These are phyloP conservation scores for Lampris incognitus DNA, from an alignment of 2,113 vertebrate genomes.

Conservation along the genomic window DNA sequence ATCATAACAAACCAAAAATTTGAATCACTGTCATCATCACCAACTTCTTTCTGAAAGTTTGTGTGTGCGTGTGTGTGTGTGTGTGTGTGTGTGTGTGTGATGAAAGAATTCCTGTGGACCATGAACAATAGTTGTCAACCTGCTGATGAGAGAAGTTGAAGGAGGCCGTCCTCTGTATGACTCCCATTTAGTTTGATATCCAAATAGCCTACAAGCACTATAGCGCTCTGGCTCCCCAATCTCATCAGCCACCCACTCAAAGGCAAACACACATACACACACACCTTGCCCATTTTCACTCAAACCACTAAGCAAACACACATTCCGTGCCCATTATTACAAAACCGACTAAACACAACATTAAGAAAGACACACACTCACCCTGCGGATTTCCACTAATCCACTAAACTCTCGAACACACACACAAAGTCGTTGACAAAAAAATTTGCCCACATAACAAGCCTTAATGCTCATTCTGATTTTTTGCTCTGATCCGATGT, in stretches of 20 bases:
- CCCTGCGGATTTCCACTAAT: too few relatives aligned
- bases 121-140: constrained; percentile 60
- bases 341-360: too few relatives aligned
- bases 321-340: too few relatives aligned
- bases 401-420: too few relatives aligned
- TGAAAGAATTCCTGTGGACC: constrained; percentile 30
- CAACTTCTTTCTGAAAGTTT: constrained; percentile 18
- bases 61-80: not conserved
- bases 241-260: not conserved
- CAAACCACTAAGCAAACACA: too few relatives aligned
- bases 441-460: too few relatives aligned
- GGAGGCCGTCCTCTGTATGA: constrained; percentile 44
- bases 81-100: not conserved
- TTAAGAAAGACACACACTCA: too few relatives aligned
- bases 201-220: constrained; percentile 34
- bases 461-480: too few relatives aligned
- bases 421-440: too few relatives aligned
- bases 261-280: not conserved
- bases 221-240: constrained; percentile 4
- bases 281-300: too few relatives aligned
- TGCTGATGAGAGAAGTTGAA: constrained; percentile 41
- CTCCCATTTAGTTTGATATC: constrained; percentile 52
- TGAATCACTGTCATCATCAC: constrained; percentile 60
- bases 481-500: too few relatives aligned
- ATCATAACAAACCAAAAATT: constrained; percentile 62